These are phyloP conservation scores for Hylaeus volcanicus DNA, from an alignment of 1,140 invertebrate species.

Conservation along the genomic window DNA sequence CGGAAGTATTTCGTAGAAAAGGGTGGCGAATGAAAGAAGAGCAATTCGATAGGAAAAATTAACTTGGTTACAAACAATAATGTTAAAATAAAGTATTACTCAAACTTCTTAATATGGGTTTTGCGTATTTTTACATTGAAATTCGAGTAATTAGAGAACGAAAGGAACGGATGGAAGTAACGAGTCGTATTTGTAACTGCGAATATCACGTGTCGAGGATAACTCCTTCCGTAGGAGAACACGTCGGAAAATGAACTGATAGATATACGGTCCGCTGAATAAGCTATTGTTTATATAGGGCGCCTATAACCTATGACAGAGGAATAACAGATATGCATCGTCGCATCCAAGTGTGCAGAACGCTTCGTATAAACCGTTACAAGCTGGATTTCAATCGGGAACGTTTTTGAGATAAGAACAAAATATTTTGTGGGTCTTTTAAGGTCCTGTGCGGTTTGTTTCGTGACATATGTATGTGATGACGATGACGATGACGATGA, in stretches of 20 bases:
- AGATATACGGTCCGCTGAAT: slow-evolving; percentile 11
- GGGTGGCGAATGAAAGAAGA: not conserved
- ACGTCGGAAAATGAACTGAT: slow-evolving; percentile 48
- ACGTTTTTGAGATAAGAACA: too few relatives aligned
- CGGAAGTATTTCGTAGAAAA: not conserved
- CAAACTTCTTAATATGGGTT: too few relatives aligned
- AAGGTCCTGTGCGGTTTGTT: too few relatives aligned
- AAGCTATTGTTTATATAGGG: slow-evolving; percentile 56
- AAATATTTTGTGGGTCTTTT: too few relatives aligned
- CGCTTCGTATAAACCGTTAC: too few relatives aligned
- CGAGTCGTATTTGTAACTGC: not conserved
- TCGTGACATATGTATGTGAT: too few relatives aligned
- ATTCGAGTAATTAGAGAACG: not conserved
- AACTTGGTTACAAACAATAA: not conserved
- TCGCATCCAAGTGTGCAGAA: not conserved
- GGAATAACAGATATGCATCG: slow-evolving; percentile 57
- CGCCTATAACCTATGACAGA: slow-evolving; percentile 48
- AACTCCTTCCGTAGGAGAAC: slow-evolving; percentile 1
- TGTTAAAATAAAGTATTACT: not conserved
- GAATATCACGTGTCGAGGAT: not conserved
- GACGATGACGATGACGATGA: too few relatives aligned
- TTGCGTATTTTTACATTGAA: too few relatives aligned
- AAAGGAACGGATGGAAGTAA: not conserved
- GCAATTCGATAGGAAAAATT: not conserved
- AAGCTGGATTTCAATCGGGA: too few relatives aligned